Base-by-base conservation (phyloP, 2,113 vertebrate genomes). In the Lophius piscatorius region DNA sequence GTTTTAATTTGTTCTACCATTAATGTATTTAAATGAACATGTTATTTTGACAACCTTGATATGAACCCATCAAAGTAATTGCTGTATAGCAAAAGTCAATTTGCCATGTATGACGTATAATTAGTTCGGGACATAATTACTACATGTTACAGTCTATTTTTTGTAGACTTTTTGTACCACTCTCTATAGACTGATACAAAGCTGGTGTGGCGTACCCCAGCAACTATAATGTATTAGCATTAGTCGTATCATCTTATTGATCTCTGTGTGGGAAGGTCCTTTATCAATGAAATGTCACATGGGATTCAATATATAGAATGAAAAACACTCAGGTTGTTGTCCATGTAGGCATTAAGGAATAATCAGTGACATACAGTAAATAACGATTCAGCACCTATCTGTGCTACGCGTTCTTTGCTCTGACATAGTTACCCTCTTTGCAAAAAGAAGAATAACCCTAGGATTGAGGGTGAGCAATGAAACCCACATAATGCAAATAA, bases 211-310 rank as follows among this genome's bases (percentile, higher is more conserved):
- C n/a, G n/a, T n/a, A n/a, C n/a, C 56, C 47, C 12, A 24, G 29
- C 18, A 58, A 63, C 55, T 64, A 55, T 59, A 64, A 65, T 69
- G 33, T 63, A 55, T 67, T 26, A 71, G 57, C 22, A 31, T 51
- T 12, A 31, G 31, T 34, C 34, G 52, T 50, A 67, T 56, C 36
- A 57, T 35, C 57, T 46, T 40, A 84, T 76, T 8, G 50, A 76
- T 49, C 62, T 40, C 24, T 36, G 31, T 0, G 22, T 22, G 34
- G 31, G 39, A 63, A 62, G 58, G 68, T 64, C 34, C 34, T 78
- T 82, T 74, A 62, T 74, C 62, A 68, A 59, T 14, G 18, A 58
- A 74, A 74, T 58, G 26, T 18, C 60, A 56, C 42, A 34, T n/a
- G 26, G 50, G 63, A 56, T 57, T 74, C 52, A 58, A 58, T 50